Base-by-base conservation (phyloP, 2,113 vertebrate genomes). In the Mirza zaza region DNA sequence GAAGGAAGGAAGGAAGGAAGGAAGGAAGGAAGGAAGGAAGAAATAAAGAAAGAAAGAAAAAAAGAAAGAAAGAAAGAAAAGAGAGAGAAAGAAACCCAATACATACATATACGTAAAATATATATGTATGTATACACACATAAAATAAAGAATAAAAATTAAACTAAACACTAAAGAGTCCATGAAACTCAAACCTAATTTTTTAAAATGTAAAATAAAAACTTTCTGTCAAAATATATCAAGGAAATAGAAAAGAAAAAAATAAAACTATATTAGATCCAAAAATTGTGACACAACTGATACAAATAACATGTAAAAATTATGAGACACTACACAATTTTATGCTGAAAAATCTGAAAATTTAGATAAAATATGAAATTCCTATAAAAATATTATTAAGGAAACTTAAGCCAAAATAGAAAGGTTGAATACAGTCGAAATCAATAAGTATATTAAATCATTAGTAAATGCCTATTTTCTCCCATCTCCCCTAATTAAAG, bases 1-100 rank as follows among this genome's bases (percentile, higher is more conserved):
- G 1, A 45, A 45, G 42, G 6, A 42, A 42, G 42, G 6, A 42
- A 45, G 6, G 7, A 7, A 45, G 6, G 1, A 7, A 45, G 6
- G 7, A 7, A 45, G 6, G 1, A 7, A 45, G 6, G 7, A 7
- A 45, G 6, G 1, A 7, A 45, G 6, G 7, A 7, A 45, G 7
- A 8, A 8, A 45, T 1, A 1, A 8, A 45, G 7, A 8, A 8
- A 45, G 7, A 1, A 8, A 45, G 7, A 1, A 8, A 45, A 1
- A 1, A 1, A 45, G 1, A 1, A 1, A 45, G 1, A 1, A 1
- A 45, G 4, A 8, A 1, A n/a, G n/a, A n/a, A n/a, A n/a, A n/a
- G n/a, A 57, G 45, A 3, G 0, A 18, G 5, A 18, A 75, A 17
- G 20, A 45, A 63, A 67, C 11, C 18, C 21, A 55, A 65, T 59